Base-by-base conservation (phyloP, 2,888 invertebrate genomes). In the Clitarchus hookeri region DNA sequence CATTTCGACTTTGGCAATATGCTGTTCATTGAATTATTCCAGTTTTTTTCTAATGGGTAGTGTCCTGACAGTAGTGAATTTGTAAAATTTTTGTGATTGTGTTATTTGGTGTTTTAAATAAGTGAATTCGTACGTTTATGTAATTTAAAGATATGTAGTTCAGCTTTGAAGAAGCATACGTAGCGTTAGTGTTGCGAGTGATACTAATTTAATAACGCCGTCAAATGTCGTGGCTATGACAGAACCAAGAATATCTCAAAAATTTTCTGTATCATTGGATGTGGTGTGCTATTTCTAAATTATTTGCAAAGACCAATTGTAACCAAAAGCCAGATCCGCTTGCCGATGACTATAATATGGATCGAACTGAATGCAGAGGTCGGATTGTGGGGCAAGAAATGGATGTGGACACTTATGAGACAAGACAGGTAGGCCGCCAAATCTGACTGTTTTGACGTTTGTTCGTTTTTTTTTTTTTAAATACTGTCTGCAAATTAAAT, bases 341-440 rank as follows among this genome's bases (percentile, higher is more conserved):
- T 92, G 85, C 84, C 84, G 88, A 87, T 84, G 86, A 87, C 80
- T 85, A 44, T 83, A 87, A 79, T n/a, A 88, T 88, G 88, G 88
- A 88, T 86, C 88, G 88, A 85, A 87, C 84, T 79, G 88, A 87
- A 84, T 87, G 88, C 65, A 87, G 87, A n/a, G 87, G 88, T 78
- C 85, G 86, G 83, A 87, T 83, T 80, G 86, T 85, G 44, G 84
- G 84, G 26, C 87, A 86, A 79, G 94, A 94, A 92, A 93, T 94
- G 93, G 94, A 94, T 92, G 92, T 92, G 89, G 94, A 94, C 91
- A 93, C 92, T 90, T 93, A 94, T 92, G 94, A 94, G 90, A 94
- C 94, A 89, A 94, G 94, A 93, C 94, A 94, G 94, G 94, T 94
- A 93, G 93, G 90, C 79, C 27, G 25, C 8, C 19, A 25, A 36